phyloP scores from a whole-genome alignment of 1,140 invertebrate genomes.

The Metaphire vulgaris region DNA sequence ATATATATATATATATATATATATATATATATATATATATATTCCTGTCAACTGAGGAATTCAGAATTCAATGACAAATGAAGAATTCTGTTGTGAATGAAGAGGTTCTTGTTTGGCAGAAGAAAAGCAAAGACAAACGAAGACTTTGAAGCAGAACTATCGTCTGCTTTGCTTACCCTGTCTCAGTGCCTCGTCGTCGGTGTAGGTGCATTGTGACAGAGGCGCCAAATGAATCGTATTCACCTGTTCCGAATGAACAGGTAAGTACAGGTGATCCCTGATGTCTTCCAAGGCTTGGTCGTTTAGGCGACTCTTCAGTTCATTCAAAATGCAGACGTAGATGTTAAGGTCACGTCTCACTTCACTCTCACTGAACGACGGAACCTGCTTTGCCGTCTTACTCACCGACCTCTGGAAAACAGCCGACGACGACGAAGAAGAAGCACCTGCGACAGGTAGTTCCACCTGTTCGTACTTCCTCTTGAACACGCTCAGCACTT shows the following conservation, averaged over 20 bases:
- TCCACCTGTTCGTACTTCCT: conserved; percentile 13
- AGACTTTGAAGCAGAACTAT: no score
- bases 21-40: no score
- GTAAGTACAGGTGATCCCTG: conserved; percentile 16
- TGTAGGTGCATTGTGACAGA: conserved; percentile 24
- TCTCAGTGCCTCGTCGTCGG: conserved; percentile 26
- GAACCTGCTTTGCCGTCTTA: neutral
- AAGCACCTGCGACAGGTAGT: no score
- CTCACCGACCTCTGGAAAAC: neutral
- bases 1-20: no score
- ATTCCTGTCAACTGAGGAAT: no score
- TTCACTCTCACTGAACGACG: neutral
- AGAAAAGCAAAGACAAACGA: no score
- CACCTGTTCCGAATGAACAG: conserved; percentile 4
- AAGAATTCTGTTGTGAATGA: no score
- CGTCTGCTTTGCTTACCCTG: no score
- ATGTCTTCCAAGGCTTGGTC: conserved; percentile 7
- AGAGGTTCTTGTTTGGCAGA: no score
- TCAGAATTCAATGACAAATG: no score
- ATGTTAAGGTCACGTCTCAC: conserved; percentile 26
- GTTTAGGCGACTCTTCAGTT: conserved; percentile 25
- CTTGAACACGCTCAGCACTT: conserved; percentile 22
- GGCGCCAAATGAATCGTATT: conserved; percentile 21
- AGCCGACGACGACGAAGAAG: no score
- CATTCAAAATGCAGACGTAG: conserved; percentile 29